A percentile compares a stretch with the other conserved stretches of the same genome.
phyloP scores from a whole-genome alignment of 2,888 invertebrate species.

The Leptinotarsa juncta region DNA sequence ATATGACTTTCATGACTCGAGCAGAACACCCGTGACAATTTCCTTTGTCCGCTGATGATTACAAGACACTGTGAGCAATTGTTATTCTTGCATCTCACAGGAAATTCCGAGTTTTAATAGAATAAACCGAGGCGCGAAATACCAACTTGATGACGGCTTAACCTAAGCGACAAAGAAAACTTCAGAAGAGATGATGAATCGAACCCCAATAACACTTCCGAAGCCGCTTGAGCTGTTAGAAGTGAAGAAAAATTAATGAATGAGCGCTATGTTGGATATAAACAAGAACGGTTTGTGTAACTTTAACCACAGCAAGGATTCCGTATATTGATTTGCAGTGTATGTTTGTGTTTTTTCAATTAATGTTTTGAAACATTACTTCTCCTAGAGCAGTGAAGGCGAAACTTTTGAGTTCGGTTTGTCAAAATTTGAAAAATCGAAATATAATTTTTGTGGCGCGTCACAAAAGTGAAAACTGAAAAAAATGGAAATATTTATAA shows the following conservation, averaged over 20 bases:
- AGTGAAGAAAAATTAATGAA: conserved; percentile 18
- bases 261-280: neutral
- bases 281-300: neutral
- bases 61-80: conserved; percentile 21
- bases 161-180: conserved; percentile 26
- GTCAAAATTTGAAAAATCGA: no score
- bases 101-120: conserved; percentile 28
- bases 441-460: no score
- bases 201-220: conserved; percentile 10
- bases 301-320: neutral
- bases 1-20: neutral
- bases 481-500: no score
- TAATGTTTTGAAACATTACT: no score
- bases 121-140: conserved; percentile 22
- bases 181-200: conserved; percentile 25
- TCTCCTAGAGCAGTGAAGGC: no score
- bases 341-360: neutral
- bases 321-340: neutral
- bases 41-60: conserved; percentile 24
- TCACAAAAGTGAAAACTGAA: no score
- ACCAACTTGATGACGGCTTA: conserved; percentile 28
- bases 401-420: no score
- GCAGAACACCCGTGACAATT: neutral
- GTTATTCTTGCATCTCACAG: conserved; percentile 25
- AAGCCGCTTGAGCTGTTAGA: conserved; percentile 9